Conservation (phyloP, 2,797 vertebrate genomes). For the Hyperoplus lanceolatus region DNA sequence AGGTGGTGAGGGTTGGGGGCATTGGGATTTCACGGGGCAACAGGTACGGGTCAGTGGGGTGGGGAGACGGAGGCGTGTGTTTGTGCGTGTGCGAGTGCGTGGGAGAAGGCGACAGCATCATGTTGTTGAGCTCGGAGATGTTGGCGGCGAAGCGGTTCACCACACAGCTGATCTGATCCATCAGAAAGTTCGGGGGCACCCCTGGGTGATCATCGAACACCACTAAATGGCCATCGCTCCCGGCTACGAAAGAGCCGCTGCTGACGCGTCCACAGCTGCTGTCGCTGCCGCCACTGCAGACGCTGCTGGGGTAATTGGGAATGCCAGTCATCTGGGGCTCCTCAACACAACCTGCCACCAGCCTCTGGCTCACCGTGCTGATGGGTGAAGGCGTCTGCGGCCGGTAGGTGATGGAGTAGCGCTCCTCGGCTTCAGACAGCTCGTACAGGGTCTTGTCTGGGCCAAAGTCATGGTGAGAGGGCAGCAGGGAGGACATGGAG, state of each 20-base stretch:
- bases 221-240: slow-evolving; percentile 61
- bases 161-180: slow-evolving; percentile 98
- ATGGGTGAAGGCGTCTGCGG: slow-evolving; percentile 94
- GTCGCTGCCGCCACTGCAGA: slow-evolving; percentile 68
- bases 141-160: slow-evolving; percentile 98
- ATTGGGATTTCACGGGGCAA: slow-evolving; percentile 92
- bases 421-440: slow-evolving; percentile 91
- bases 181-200: slow-evolving; percentile 90
- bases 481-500: slow-evolving; percentile 75
- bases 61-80: slow-evolving; percentile 75
- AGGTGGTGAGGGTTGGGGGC: slow-evolving; percentile 92
- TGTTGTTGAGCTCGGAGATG: slow-evolving; percentile 95
- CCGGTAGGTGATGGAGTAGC: slow-evolving; percentile 86
- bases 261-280: slow-evolving; percentile 67
- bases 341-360: slow-evolving; percentile 56
- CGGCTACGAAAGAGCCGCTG: slow-evolving; percentile 51
- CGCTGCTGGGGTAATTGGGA: slow-evolving; percentile 69
- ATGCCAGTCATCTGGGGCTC: slow-evolving; percentile 61
- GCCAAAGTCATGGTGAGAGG: slow-evolving; percentile 84
- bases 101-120: slow-evolving; percentile 92
- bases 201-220: slow-evolving; percentile 71
- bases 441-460: slow-evolving; percentile 93
- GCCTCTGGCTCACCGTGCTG: slow-evolving; percentile 92
- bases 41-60: slow-evolving; percentile 84
- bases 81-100: slow-evolving; percentile 76